These are phyloP conservation scores for Mesoclemmys tuberculata DNA, from an alignment of 2,113 vertebrate species.

Conservation along the genomic window DNA sequence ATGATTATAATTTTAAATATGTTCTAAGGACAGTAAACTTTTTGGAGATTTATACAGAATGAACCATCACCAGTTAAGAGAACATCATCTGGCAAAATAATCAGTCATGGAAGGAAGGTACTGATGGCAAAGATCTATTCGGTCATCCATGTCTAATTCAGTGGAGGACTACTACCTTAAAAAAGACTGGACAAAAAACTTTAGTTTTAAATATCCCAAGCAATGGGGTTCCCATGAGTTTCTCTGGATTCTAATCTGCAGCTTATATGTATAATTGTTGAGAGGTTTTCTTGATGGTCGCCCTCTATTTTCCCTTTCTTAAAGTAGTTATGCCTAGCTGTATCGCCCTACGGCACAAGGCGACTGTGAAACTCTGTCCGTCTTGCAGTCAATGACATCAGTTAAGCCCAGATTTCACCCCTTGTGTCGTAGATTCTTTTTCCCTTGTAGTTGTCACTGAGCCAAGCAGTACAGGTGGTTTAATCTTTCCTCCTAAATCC, in stretches of 20 bases:
- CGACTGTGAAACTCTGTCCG: neutral
- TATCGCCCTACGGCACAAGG: neutral
- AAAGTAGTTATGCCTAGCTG: conserved; percentile 18
- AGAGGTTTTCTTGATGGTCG: conserved; percentile 34
- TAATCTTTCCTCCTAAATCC: neutral
- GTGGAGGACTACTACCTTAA: neutral
- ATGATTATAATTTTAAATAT: neutral
- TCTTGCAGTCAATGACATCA: neutral
- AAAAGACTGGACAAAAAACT: neutral
- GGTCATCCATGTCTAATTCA: neutral
- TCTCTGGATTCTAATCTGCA: conserved; percentile 9
- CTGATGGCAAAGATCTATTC: neutral
- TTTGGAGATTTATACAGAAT: neutral
- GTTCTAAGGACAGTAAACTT: neutral
- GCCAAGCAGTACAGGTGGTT: neutral
- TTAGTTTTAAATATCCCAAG: neutral
- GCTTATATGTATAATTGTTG: neutral
- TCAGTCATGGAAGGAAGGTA: neutral
- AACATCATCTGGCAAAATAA: neutral
- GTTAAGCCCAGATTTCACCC: neutral
- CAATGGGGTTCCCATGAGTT: neutral
- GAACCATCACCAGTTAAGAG: neutral
- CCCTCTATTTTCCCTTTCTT: conserved; percentile 11
- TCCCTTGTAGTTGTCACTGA: neutral
- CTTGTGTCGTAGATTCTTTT: neutral